These are phyloP conservation scores for Typhlichthys subterraneus DNA, from an alignment of 2,797 vertebrate species.

Conservation along the genomic window DNA sequence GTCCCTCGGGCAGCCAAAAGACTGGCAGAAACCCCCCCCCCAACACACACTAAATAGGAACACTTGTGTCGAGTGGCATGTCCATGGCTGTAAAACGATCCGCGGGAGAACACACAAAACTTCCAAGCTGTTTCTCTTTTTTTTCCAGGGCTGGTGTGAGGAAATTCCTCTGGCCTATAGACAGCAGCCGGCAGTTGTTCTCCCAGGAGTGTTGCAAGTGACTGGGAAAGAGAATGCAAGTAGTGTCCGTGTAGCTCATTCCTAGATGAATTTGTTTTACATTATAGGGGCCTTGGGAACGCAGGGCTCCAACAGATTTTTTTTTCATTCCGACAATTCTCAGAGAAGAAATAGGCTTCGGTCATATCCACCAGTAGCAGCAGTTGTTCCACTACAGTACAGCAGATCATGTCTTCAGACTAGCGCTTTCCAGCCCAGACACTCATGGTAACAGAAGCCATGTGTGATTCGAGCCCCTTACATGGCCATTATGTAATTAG, in stretches of 20 bases:
- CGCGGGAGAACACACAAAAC: slow-evolving; percentile 67
- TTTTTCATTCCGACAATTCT: too few relatives aligned
- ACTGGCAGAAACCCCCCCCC: slow-evolving; percentile 49
- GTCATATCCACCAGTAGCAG: slow-evolving; percentile 42
- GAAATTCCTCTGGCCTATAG: slow-evolving; percentile 64
- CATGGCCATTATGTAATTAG: slow-evolving; percentile 3
- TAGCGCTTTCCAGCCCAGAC: slow-evolving; percentile 1
- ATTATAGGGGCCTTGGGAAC: slow-evolving; percentile 42
- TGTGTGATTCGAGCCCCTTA: slow-evolving; percentile 14
- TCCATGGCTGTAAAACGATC: slow-evolving; percentile 75
- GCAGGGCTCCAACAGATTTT: slow-evolving; percentile 16
- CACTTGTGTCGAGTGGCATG: slow-evolving; percentile 71
- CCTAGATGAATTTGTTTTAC: slow-evolving; percentile 55
- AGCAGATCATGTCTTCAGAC: not conserved
- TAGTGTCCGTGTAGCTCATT: slow-evolving; percentile 36
- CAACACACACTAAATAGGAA: slow-evolving; percentile 59
- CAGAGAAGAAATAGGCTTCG: slow-evolving; percentile 43
- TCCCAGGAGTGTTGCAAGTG: slow-evolving; percentile 57
- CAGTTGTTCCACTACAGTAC: slow-evolving; percentile 24
- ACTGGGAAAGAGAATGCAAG: slow-evolving; percentile 53
- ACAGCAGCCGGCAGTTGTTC: slow-evolving; percentile 73
- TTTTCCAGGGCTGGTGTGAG: slow-evolving; percentile 47
- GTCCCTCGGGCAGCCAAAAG: slow-evolving; percentile 57
- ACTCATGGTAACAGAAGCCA: slow-evolving; percentile 6
- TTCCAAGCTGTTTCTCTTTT: slow-evolving; percentile 49